Evolutionary conservation across 2,797 vertebrate genomes (phyloP).

Genomic region (Buceros bicornis): DNA sequence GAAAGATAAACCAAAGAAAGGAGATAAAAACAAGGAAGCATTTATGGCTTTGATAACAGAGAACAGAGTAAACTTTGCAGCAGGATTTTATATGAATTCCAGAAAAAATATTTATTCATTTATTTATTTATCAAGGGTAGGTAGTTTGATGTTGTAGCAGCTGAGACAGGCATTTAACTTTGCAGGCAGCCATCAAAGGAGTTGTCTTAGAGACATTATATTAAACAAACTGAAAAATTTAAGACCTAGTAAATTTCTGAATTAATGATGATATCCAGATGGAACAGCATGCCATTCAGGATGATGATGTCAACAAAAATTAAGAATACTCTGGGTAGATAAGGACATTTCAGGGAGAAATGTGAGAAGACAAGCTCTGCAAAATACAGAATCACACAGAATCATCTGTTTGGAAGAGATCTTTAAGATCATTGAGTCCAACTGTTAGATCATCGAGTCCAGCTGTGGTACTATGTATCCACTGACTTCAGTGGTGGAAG

Average conservation of each 20-base stretch:
- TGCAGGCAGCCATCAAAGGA: background rate
- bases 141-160: background rate
- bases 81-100: background rate
- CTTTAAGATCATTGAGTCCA: too few species aligned
- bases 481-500: background rate
- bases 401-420: too few species aligned
- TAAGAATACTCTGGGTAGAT: background rate
- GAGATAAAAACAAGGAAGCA: background rate
- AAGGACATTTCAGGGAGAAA: background rate
- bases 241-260: background rate
- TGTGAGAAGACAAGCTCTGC: background rate
- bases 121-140: background rate
- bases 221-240: background rate
- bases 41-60: background rate
- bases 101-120: background rate
- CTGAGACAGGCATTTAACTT: background rate
- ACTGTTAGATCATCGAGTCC: too few species aligned
- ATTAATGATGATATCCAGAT: background rate
- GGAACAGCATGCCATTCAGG: background rate
- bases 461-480: too few species aligned
- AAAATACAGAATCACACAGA: background rate
- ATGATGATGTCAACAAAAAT: background rate
- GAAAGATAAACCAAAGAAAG: background rate
- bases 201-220: background rate
- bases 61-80: background rate